Evolutionary conservation across 2,113 vertebrate genomes (phyloP), one percentile per base, ranked within the genome.

Genomic region (Phylloscopus trochilus): DNA sequence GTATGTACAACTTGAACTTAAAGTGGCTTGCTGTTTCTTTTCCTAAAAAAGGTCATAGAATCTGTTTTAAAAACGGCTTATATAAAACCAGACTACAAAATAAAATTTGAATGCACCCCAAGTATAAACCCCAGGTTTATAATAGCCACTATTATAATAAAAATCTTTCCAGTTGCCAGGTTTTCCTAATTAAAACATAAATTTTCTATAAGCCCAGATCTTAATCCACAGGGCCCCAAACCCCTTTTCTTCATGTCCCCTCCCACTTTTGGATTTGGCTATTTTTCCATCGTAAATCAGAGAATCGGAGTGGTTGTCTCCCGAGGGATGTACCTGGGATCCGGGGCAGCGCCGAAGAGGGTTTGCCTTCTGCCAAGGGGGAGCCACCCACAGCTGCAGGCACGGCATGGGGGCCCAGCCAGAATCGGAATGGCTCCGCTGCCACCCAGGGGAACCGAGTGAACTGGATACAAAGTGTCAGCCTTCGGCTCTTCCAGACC

Each of bases 311-410:
- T 7, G 0, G 41, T 33, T 11, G 0, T 3, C 67, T 83, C 55
- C 27, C 0, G 1, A 80, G 83, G 52, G 95, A 90, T 31, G 55
- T 0, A 19, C 44, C 63, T 53, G 64, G 72, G 63, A 89, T 46
- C 33, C 0, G 4, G 67, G 63, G 83, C 49, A 27, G 52, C 1
- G 0, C 0, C 0, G 66, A 64, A 22, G 51, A 66, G 67, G 46
- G 15, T 31, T 37, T 31, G 55, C n/a, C 77, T 76, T 72, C 62
- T 70, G 70, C 85, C 68, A 66, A 77, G 72, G 70, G 58, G 47
- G 75, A 95, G 20, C 88, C 93, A 92, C 88, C 90, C 90, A 83
- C 62, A 31, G 1, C 44, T 15, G 60, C 49, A 39, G 24, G 69
- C 37, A 44, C 0, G 1, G 23, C 69, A 59, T 11, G 11, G 41